A percentile compares a stretch with the other conserved stretches of the same genome.
Evolutionary conservation across 2,113 vertebrate species (phyloP).

Genomic region (Dendropsophus ebraccatus): DNA sequence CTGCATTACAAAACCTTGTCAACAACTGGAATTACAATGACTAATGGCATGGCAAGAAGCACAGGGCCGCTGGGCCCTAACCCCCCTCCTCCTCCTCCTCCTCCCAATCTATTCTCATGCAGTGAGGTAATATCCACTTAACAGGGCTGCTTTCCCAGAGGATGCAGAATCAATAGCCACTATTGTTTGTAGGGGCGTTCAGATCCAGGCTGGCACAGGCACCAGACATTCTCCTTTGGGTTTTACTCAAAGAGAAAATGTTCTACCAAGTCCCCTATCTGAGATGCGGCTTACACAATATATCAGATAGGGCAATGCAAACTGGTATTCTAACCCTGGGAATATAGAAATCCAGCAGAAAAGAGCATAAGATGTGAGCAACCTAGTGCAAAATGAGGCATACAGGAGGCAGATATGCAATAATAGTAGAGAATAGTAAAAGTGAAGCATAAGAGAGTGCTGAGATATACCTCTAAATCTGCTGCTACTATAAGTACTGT

Average conservation of each 20-base stretch:
- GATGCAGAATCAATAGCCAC: slow-evolving; percentile 45
- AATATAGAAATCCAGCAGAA: too few species aligned
- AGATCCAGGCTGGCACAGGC: not conserved
- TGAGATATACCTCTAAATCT: too few species aligned
- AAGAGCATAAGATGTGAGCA: too few species aligned
- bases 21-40: not conserved
- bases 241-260: slow-evolving; percentile 35
- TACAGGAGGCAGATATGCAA: too few species aligned
- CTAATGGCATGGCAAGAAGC: not conserved
- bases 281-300: slow-evolving; percentile 14
- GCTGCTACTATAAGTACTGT: too few species aligned
- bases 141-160: slow-evolving; percentile 23
- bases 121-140: slow-evolving; percentile 48
- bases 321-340: not conserved
- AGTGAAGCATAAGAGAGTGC: too few species aligned
- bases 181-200: slow-evolving; percentile 7
- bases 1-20: not conserved
- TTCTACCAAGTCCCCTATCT: slow-evolving; percentile 24
- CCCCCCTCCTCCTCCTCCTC: not conserved
- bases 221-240: slow-evolving; percentile 27
- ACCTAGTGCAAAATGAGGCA: too few species aligned
- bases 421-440: too few species aligned
- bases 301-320: slow-evolving; percentile 20
- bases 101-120: not conserved
- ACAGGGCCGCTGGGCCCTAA: not conserved